Percentiles rank a stretch among this genome's conserved stretches.
These are phyloP conservation scores for Eristalinus sepulchralis DNA, from an alignment of 2,888 invertebrate species.

Conservation along the genomic window DNA sequence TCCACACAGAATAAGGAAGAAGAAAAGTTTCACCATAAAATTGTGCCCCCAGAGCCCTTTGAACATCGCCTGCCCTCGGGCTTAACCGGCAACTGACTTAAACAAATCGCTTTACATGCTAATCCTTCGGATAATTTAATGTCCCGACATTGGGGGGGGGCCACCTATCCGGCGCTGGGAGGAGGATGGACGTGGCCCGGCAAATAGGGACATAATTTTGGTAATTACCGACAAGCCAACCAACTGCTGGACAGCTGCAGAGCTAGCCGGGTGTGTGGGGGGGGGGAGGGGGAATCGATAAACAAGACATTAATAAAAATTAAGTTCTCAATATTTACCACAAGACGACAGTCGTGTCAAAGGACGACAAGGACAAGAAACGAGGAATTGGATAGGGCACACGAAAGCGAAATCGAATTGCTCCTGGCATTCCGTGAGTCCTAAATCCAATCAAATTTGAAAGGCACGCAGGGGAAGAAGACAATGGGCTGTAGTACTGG, in stretches of 20 bases:
- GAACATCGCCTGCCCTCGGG: not conserved
- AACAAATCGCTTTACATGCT: constrained; percentile 22
- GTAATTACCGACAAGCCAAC: constrained; percentile 16
- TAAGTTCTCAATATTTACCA: constrained; percentile 10
- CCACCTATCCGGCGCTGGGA: not conserved
- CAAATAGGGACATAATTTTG: constrained; percentile 19
- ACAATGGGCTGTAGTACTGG: not conserved
- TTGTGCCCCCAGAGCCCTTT: not conserved
- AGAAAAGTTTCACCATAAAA: constrained; percentile 10
- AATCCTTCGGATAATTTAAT: constrained; percentile 26
- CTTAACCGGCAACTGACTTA: constrained; percentile 13
- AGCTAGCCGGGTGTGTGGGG: not conserved
- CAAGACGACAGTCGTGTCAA: not conserved
- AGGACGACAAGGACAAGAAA: not conserved
- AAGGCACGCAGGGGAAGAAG: constrained; percentile 11
- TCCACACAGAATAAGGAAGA: not conserved
- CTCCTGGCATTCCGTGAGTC: not conserved
- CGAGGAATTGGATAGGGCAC: not conserved
- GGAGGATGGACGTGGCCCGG: not conserved
- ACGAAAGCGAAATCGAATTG: not conserved
- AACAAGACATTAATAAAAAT: constrained; percentile 35
- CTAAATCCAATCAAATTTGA: constrained; percentile 44
- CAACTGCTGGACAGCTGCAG: not conserved
- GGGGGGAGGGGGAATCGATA: constrained; percentile 26
- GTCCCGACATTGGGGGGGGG: not conserved